Evolutionary conservation across 2,113 vertebrate genomes (phyloP).

Genomic region (Gadus macrocephalus): DNA sequence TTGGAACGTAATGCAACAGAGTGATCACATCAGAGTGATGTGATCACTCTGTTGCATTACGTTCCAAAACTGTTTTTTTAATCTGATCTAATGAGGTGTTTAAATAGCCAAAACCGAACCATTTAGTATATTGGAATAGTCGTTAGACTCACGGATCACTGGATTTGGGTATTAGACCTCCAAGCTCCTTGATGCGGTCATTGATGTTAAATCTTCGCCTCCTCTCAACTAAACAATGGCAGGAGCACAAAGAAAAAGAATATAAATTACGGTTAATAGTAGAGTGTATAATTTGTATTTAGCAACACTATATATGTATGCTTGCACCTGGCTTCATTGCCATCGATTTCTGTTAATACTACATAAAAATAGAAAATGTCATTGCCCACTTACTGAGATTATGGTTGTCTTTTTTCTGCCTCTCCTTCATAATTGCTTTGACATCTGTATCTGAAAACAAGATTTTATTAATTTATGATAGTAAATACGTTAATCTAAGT

Average conservation of each 20-base stretch:
- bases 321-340: too few species aligned
- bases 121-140: too few species aligned
- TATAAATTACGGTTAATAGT: not conserved
- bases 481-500: not conserved
- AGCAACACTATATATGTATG: too few species aligned
- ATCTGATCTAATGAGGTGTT: too few species aligned
- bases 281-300: too few species aligned
- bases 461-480: constrained; percentile 1
- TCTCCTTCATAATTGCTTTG: constrained; percentile 78
- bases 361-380: not conserved
- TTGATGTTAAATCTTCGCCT: constrained; percentile 92
- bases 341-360: too few species aligned
- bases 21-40: too few species aligned
- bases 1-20: too few species aligned
- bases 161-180: constrained; percentile 87
- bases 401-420: constrained; percentile 94
- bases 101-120: too few species aligned
- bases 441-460: constrained; percentile 58
- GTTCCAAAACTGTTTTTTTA: too few species aligned
- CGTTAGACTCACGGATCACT: constrained; percentile 81
- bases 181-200: constrained; percentile 90
- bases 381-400: constrained; percentile 81
- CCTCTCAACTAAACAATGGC: constrained; percentile 76
- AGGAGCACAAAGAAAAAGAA: not conserved
- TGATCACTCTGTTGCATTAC: too few species aligned